Percentiles rank a stretch among this genome's conserved stretches.
Evolutionary conservation across 2,797 vertebrate species (phyloP).

Genomic region (Sebastes melanostomus): DNA sequence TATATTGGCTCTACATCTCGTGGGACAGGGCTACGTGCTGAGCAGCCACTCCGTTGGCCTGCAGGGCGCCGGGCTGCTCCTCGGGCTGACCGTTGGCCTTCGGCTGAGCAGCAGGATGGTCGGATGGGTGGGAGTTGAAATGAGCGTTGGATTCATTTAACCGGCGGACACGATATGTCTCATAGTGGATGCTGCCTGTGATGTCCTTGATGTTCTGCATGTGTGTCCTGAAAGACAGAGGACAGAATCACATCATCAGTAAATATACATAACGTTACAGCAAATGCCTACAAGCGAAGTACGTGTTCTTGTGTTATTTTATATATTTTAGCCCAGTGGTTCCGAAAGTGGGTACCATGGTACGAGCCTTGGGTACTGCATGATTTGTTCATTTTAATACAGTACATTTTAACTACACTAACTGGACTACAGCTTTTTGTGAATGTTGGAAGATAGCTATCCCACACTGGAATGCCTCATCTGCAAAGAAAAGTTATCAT

Average conservation of each 20-base stretch:
- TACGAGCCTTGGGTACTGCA: not conserved
- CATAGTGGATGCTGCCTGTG: slow-evolving; percentile 96
- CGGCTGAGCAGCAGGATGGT: slow-evolving; percentile 61
- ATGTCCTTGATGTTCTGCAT: slow-evolving; percentile 99
- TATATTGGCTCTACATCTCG: slow-evolving; percentile 86
- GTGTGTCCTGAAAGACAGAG: slow-evolving; percentile 86
- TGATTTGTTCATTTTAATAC: not conserved
- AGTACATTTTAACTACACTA: not conserved
- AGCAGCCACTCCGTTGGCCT: slow-evolving; percentile 85
- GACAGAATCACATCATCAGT: not conserved
- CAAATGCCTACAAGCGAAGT: not conserved
- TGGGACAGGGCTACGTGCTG: slow-evolving; percentile 86
- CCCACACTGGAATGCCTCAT: not conserved
- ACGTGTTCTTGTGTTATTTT: not conserved
- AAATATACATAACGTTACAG: not conserved
- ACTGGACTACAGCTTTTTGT: too few relatives aligned
- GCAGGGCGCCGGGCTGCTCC: slow-evolving; percentile 63
- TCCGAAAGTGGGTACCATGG: not conserved
- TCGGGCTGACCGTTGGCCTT: slow-evolving; percentile 66
- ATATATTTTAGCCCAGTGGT: not conserved
- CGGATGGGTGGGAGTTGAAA: slow-evolving; percentile 77
- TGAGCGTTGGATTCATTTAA: slow-evolving; percentile 89
- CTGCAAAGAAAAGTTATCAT: not conserved
- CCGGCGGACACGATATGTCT: slow-evolving; percentile 93
- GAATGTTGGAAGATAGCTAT: not conserved